These are phyloP conservation scores for Carassius auratus DNA, from an alignment of 2,113 vertebrate genomes.

Conservation along the genomic window DNA sequence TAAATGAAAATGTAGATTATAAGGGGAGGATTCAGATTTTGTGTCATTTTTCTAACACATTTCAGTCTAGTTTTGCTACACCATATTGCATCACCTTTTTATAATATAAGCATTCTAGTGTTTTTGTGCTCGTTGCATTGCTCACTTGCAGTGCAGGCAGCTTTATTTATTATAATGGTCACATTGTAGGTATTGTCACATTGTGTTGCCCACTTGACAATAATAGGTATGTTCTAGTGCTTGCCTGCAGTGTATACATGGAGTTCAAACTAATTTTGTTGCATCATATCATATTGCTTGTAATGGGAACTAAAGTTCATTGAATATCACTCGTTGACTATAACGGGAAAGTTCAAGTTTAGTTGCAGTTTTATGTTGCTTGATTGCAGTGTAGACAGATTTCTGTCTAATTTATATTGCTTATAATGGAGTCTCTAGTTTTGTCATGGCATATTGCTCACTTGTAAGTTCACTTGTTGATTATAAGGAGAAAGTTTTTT, in stretches of 20 bases:
- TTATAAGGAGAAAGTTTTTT: too few relatives aligned
- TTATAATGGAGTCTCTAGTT: neutral
- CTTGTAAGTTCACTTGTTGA: too few relatives aligned
- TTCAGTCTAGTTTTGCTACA: too few relatives aligned
- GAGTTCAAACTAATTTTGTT: conserved; percentile 9
- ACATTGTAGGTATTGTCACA: neutral
- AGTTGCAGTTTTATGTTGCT: neutral
- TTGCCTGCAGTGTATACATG: neutral
- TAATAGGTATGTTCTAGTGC: neutral
- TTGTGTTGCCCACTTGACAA: conserved; percentile 7
- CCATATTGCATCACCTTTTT: too few relatives aligned
- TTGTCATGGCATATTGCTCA: neutral
- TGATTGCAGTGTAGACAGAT: neutral
- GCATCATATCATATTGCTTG: neutral
- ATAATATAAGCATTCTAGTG: neutral
- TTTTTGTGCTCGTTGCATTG: neutral
- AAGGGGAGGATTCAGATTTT: too few relatives aligned
- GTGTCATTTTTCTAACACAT: too few relatives aligned
- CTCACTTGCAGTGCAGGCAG: neutral
- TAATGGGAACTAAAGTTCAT: neutral
- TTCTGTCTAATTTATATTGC: neutral
- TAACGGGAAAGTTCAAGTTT: neutral
- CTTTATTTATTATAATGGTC: neutral
- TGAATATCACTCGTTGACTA: neutral
- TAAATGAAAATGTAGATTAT: too few relatives aligned